Conservation (phyloP, 2,797 vertebrate genomes). For the Australoheros facetus region DNA sequence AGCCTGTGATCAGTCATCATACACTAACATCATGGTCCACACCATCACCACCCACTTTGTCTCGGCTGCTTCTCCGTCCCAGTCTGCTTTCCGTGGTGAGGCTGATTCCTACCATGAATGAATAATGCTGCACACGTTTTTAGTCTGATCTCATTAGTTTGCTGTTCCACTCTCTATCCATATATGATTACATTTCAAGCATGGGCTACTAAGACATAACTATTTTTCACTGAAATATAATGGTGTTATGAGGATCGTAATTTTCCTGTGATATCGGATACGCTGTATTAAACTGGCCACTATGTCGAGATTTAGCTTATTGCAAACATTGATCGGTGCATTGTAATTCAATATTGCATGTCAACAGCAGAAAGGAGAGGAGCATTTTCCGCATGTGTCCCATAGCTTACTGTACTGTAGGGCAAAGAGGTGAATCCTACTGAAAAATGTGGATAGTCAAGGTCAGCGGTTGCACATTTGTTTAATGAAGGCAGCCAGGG, state of each 20-base stretch:
- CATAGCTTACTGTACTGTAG: background rate
- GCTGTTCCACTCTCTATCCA: conserved; percentile 9
- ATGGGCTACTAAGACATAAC: conserved; percentile 25
- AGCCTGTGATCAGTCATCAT: conserved; percentile 45
- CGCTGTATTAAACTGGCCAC: conserved; percentile 31
- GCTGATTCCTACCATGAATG: conserved; percentile 37
- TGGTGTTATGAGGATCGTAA: conserved; percentile 22
- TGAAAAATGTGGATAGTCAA: conserved; percentile 52
- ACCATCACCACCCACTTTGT: conserved; percentile 50
- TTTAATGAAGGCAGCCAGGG: conserved; percentile 55
- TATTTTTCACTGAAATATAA: conserved; percentile 30
- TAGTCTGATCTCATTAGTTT: conserved; percentile 17
- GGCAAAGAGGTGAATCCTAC: conserved; percentile 55
- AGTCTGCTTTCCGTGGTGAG: conserved; percentile 32
- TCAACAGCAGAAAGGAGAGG: conserved; percentile 32
- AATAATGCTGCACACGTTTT: conserved; percentile 28
- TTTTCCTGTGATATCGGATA: conserved; percentile 58
- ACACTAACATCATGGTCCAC: conserved; percentile 39
- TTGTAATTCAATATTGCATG: conserved; percentile 64
- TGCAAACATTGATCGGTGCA: conserved; percentile 70
- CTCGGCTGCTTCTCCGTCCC: conserved; percentile 45
- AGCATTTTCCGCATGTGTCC: conserved; percentile 19
- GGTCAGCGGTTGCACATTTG: conserved; percentile 66
- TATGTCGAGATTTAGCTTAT: conserved; percentile 60
- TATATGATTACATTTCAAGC: conserved; percentile 49